Percentiles rank a stretch among this genome's conserved stretches.
phyloP scores from a whole-genome alignment of 2,797 vertebrate genomes.

The Enteromius argenteus region DNA sequence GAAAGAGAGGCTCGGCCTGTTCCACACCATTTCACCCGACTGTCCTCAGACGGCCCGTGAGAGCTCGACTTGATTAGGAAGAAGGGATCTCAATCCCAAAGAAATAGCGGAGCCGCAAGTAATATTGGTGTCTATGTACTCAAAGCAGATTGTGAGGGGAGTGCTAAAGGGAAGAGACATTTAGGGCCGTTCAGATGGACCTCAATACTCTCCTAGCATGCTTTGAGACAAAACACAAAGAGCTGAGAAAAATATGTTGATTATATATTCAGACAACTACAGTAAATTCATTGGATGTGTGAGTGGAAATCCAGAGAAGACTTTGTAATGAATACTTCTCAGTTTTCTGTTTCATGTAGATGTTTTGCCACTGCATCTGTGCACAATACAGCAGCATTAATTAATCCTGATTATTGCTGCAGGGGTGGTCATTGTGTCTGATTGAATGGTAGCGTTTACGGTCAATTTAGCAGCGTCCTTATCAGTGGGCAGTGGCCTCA shows the following conservation, averaged over 20 bases:
- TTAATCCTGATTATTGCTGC: conserved; percentile 76
- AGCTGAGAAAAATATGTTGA: not conserved
- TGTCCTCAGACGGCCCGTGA: conserved; percentile 59
- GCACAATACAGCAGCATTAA: conserved; percentile 69
- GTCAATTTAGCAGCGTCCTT: conserved; percentile 89
- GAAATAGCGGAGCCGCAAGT: conserved; percentile 66
- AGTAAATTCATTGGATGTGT: not conserved
- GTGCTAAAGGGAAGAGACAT: conserved; percentile 62
- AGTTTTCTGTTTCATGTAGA: conserved; percentile 63
- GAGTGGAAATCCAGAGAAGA: conserved; percentile 50
- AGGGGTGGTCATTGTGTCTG: conserved; percentile 74
- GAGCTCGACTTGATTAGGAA: conserved; percentile 63
- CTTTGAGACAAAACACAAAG: conserved; percentile 4
- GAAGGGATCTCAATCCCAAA: conserved; percentile 66
- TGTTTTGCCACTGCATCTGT: conserved; percentile 48
- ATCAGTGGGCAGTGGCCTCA: conserved; percentile 84
- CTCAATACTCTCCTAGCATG: conserved; percentile 27
- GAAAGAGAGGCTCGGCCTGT: conserved; percentile 44
- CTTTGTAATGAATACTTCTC: conserved; percentile 37
- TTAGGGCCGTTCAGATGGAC: conserved; percentile 48
- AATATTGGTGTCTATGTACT: conserved; percentile 66
- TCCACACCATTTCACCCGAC: conserved; percentile 57
- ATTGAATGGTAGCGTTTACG: conserved; percentile 86
- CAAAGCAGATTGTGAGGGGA: conserved; percentile 54
- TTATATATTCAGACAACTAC: conserved; percentile 2